Conservation (phyloP, 2,113 vertebrate species). For the Coregonus clupeaformis region DNA sequence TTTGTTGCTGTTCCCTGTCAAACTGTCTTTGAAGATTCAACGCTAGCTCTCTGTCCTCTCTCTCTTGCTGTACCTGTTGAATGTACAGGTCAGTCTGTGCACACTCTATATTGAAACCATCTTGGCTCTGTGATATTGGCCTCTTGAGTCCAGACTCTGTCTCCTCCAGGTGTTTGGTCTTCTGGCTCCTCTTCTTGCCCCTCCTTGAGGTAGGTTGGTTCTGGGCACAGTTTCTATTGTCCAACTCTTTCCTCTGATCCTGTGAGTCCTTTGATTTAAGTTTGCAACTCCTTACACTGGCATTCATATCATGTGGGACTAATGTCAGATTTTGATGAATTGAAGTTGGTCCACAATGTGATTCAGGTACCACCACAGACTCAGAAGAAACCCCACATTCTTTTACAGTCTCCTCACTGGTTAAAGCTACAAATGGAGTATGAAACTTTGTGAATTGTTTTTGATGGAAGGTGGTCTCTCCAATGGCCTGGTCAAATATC, state of each 20-base stretch:
- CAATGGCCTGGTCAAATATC: slow-evolving; percentile 60
- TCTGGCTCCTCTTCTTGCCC: slow-evolving; percentile 85
- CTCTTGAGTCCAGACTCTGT: slow-evolving; percentile 71
- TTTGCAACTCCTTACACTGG: slow-evolving; percentile 41
- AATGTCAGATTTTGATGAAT: slow-evolving; percentile 44
- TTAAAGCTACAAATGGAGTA: slow-evolving; percentile 46
- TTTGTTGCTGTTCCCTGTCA: slow-evolving; percentile 78
- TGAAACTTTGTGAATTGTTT: slow-evolving; percentile 46
- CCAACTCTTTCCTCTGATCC: slow-evolving; percentile 50
- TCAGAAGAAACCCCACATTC: slow-evolving; percentile 20
- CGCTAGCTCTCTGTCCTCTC: slow-evolving; percentile 82
- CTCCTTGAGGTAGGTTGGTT: slow-evolving; percentile 71
- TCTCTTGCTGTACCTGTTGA: slow-evolving; percentile 77
- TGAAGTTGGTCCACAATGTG: slow-evolving; percentile 19
- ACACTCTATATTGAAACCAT: slow-evolving; percentile 24
- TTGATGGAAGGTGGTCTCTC: slow-evolving; percentile 28
- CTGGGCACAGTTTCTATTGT: slow-evolving; percentile 32
- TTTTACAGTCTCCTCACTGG: slow-evolving; percentile 15
- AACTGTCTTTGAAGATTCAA: slow-evolving; percentile 84
- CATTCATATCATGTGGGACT: slow-evolving; percentile 37
- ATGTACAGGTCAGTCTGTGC: slow-evolving; percentile 59
- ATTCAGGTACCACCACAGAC: slow-evolving; percentile 4
- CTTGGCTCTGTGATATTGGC: slow-evolving; percentile 57
- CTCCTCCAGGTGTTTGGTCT: slow-evolving; percentile 89
- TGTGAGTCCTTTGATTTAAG: slow-evolving; percentile 42